Base-by-base conservation (phyloP, 2,113 vertebrate genomes). In the Acrocephalus kingi region DNA sequence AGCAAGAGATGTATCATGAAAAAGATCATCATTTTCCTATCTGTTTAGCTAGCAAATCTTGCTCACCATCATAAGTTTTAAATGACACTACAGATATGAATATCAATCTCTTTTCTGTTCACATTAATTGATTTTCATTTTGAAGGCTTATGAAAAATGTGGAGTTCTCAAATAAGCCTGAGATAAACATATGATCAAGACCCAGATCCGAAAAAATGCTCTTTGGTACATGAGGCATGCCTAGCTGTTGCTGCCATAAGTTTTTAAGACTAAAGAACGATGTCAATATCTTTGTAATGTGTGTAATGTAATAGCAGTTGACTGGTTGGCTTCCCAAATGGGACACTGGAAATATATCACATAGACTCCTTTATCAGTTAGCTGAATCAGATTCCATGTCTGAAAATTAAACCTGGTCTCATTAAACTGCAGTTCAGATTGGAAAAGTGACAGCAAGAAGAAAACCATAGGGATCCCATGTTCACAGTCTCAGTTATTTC, bases 401-500 rank as follows among this genome's bases (percentile, higher is more conserved):
- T 90, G 59, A 69, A 93, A 94, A 84, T 90, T 83, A 92, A 88
- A 80, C 41, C 24, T 59, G 37, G 8, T 86, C 51, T 90, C 55
- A 84, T 92, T 93, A 86, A 90, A 63, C 51, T 77, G 72, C 55
- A 62, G 55, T 80, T 90, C 63, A 90, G 51, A 31, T 62, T 79
- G 31, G 41, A 92, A 88, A 96, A 96, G 9, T 62, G 39, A 43
- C 73, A 86, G 43, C 23, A 59, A 78, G 64, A 83, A 37, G 67
- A 89, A 43, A 41, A 74, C 72, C 43, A 12, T 45, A 49, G 94
- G 90, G 68, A 96, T 94, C 51, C 23, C 19, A 19, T 17, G 41
- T 63, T 93, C 86, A 77, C 30, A 71, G 45, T 51, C 59, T 86
- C 49, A 51, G n/a, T 71, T 85, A 90, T 93, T 85, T 92, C 90